Evolutionary conservation across 1,140 invertebrate species (phyloP).

Genomic region (Mactra quadrangularis): DNA sequence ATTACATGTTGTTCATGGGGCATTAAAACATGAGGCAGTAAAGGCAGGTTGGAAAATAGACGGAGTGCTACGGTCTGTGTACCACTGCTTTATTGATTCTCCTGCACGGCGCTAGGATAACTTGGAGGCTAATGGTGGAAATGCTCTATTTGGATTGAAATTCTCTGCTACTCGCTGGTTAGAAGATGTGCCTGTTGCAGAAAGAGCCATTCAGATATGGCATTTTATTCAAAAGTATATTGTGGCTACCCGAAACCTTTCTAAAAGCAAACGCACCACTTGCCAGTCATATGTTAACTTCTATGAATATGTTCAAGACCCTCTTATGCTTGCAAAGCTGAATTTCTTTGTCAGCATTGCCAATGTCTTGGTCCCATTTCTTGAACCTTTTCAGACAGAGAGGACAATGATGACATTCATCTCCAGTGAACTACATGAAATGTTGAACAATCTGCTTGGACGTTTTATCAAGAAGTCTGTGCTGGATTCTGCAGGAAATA

Average conservation of each 20-base stretch:
- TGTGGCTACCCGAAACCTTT: not conserved
- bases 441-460: conserved; percentile 30
- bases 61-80: too few species aligned
- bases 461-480: conserved; percentile 10
- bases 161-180: too few species aligned
- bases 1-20: conserved; percentile 41
- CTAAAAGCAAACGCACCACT: conserved; percentile 14
- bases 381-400: conserved; percentile 45
- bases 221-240: not conserved
- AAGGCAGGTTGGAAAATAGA: too few species aligned
- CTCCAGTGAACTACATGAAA: conserved; percentile 11
- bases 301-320: conserved; percentile 4
- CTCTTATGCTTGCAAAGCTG: conserved; percentile 22
- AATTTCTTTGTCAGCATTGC: conserved; percentile 29
- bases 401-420: conserved; percentile 50
- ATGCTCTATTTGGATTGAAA: too few species aligned
- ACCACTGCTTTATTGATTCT: too few species aligned
- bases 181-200: too few species aligned
- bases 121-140: too few species aligned
- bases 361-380: conserved; percentile 40
- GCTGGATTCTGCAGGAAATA: conserved; percentile 28
- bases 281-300: conserved; percentile 24
- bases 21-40: conserved; percentile 21
- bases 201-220: conserved; percentile 2
- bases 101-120: too few species aligned